phyloP scores from a whole-genome alignment of 2,797 vertebrate species.

The Champsocephalus gunnari region DNA sequence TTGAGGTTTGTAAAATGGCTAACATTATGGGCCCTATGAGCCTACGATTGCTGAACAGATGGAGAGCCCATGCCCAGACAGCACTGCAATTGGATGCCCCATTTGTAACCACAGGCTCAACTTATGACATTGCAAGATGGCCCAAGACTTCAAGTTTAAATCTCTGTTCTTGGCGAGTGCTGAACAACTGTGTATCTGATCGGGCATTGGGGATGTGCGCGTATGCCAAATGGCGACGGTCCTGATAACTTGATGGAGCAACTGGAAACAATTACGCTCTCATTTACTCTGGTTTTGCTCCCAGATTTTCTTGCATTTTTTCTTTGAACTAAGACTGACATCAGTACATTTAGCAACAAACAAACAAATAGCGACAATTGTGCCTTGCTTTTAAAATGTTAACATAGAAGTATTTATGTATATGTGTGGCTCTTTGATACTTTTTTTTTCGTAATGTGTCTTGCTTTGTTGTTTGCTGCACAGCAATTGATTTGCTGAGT shows the following conservation, averaged over 20 bases:
- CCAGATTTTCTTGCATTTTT: slow-evolving; percentile 38
- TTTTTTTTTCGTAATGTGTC: slow-evolving; percentile 9
- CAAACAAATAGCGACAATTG: slow-evolving; percentile 47
- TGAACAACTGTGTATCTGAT: slow-evolving; percentile 48
- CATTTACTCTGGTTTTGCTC: slow-evolving; percentile 56
- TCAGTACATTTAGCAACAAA: slow-evolving; percentile 50
- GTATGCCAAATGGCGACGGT: slow-evolving; percentile 48
- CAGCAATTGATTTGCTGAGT: slow-evolving; percentile 6
- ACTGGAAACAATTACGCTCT: slow-evolving; percentile 64
- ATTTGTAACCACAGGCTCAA: slow-evolving; percentile 59
- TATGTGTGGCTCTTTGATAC: slow-evolving; percentile 8
- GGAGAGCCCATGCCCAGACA: slow-evolving; percentile 27
- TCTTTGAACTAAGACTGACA: slow-evolving; percentile 3
- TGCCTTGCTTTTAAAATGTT: slow-evolving; percentile 12
- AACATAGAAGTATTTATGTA: slow-evolving; percentile 35
- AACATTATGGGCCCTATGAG: slow-evolving; percentile 37
- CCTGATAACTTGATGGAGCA: slow-evolving; percentile 59
- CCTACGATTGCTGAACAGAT: slow-evolving; percentile 19
- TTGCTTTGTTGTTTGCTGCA: slow-evolving; percentile 31
- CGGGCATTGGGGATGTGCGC: slow-evolving; percentile 47
- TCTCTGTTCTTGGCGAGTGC: slow-evolving; percentile 32
- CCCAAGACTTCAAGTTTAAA: slow-evolving; percentile 32
- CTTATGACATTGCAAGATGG: slow-evolving; percentile 38
- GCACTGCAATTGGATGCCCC: slow-evolving; percentile 35
- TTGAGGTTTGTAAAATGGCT: slow-evolving; percentile 36